Conservation (phyloP, 64 coral and sea anemone genomes). For the Stichodactyla mertensii region DNA sequence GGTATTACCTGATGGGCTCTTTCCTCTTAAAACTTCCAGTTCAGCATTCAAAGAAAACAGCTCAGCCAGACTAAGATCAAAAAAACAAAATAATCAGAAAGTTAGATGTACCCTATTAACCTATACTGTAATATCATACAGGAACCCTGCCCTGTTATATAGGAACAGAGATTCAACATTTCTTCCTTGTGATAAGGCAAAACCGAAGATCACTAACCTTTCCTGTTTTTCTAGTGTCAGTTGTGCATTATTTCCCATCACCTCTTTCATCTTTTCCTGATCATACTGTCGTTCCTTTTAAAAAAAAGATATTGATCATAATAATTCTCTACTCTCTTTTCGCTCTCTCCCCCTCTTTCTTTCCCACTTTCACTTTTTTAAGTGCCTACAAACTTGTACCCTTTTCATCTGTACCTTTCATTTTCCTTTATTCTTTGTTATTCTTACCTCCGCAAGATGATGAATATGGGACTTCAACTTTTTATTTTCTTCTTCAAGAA, state of each 20-base stretch:
- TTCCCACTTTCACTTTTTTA: background rate
- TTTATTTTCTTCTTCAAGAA: slow-evolving; percentile 85
- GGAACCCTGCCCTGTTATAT: too few species aligned
- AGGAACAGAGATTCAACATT: too few species aligned
- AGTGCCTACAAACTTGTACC: background rate
- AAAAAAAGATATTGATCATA: background rate
- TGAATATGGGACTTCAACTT: slow-evolving; percentile 81
- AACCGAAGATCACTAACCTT: slow-evolving; percentile 34
- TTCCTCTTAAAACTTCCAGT: slow-evolving; percentile 70
- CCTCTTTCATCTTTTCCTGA: slow-evolving; percentile 71
- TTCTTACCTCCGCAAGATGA: slow-evolving; percentile 71
- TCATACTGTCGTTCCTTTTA: slow-evolving; percentile 69
- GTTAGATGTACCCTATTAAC: too few species aligned
- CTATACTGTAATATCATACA: too few species aligned
- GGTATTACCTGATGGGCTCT: slow-evolving; percentile 64
- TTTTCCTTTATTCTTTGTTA: background rate
- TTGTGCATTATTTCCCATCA: slow-evolving; percentile 91
- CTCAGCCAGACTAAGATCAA: slow-evolving; percentile 75
- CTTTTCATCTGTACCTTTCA: background rate
- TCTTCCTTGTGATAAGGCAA: too few species aligned
- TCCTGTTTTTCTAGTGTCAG: slow-evolving; percentile 79
- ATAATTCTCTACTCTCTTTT: too few species aligned
- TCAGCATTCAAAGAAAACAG: slow-evolving; percentile 60
- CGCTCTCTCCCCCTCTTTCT: background rate
- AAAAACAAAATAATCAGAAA: background rate